These are phyloP conservation scores for Trialeurodes vaporariorum DNA, from an alignment of 1,140 invertebrate genomes.

Conservation along the genomic window DNA sequence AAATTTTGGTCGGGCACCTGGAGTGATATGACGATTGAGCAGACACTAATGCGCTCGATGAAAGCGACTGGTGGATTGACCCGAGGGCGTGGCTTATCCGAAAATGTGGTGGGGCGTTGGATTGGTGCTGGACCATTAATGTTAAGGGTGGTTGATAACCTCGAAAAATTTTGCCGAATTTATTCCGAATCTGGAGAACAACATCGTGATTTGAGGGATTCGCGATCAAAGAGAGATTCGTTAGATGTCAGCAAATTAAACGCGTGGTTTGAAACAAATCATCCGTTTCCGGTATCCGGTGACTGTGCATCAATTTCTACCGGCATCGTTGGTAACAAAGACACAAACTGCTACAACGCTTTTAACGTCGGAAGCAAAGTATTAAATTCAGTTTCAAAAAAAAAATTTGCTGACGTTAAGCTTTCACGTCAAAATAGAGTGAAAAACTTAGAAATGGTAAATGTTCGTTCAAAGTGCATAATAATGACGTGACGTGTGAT, in stretches of 20 bases:
- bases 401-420: neutral
- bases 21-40: conserved; percentile 30
- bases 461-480: conserved; percentile 22
- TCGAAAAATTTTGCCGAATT: conserved; percentile 21
- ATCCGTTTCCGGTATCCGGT: neutral
- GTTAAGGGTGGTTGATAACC: conserved; percentile 8
- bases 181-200: neutral
- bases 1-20: conserved; percentile 29
- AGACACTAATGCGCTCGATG: conserved; percentile 24
- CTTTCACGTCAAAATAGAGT: neutral
- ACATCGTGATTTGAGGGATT: neutral
- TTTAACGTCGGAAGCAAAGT: conserved; percentile 4
- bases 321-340: neutral
- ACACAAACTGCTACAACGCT: neutral
- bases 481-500: conserved; percentile 28
- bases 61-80: conserved; percentile 28
- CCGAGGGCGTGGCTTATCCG: conserved; percentile 24
- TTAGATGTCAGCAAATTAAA: neutral
- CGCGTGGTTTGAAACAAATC: neutral
- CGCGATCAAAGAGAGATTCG: neutral
- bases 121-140: conserved; percentile 7
- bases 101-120: conserved; percentile 20
- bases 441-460: neutral
- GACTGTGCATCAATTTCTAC: neutral
- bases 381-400: neutral